These are phyloP conservation scores for Sula dactylatra DNA, from an alignment of 2,113 vertebrate genomes.

Conservation along the genomic window DNA sequence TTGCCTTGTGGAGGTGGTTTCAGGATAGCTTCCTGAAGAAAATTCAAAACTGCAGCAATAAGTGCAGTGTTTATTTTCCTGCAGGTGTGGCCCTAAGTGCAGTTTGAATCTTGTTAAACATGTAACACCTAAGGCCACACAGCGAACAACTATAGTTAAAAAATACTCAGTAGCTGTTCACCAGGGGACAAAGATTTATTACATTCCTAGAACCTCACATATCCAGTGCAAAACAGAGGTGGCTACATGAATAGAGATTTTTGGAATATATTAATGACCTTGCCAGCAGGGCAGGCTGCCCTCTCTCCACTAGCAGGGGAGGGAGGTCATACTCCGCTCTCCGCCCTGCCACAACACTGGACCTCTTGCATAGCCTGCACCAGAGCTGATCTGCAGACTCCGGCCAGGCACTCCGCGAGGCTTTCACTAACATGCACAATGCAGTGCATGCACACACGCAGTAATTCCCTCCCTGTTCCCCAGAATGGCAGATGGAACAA, in stretches of 20 bases:
- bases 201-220: background rate
- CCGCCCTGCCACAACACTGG: background rate
- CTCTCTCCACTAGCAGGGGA: background rate
- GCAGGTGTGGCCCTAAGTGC: background rate
- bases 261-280: background rate
- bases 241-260: background rate
- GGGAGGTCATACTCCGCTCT: background rate
- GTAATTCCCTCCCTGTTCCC: background rate
- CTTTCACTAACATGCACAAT: fast-evolving
- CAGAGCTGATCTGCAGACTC: background rate
- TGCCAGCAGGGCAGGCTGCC: background rate
- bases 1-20: background rate
- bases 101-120: background rate
- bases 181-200: background rate
- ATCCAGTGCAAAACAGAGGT: background rate
- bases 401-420: background rate
- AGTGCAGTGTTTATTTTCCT: background rate
- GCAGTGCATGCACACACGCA: fast-evolving
- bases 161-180: background rate
- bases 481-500: background rate
- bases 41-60: background rate
- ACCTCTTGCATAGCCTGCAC: background rate
- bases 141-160: fast-evolving
- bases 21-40: background rate
- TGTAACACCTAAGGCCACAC: background rate